A percentile compares a stretch with the other conserved stretches of the same genome.
These are phyloP conservation scores for Enhydra lutris DNA, from an alignment of 2,113 vertebrate genomes.

Conservation along the genomic window DNA sequence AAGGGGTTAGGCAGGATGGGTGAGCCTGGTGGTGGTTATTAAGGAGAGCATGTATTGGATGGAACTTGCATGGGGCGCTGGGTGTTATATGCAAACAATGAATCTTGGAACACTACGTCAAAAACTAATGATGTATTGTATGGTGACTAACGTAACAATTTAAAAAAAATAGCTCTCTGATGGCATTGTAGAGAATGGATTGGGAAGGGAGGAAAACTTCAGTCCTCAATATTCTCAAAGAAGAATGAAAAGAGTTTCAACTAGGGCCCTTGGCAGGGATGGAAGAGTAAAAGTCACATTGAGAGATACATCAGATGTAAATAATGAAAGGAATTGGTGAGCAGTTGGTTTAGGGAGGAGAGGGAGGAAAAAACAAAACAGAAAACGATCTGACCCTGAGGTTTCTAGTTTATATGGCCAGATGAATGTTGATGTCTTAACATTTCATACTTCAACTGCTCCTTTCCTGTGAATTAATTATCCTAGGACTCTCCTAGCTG, in stretches of 20 bases:
- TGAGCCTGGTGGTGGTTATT: no score
- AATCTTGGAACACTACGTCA: no score
- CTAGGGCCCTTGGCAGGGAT: neutral
- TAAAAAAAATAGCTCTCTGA: neutral
- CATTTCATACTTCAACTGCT: neutral
- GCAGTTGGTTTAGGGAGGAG: neutral
- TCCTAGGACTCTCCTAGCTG: neutral
- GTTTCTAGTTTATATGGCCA: neutral
- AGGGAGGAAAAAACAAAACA: neutral
- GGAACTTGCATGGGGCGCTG: no score
- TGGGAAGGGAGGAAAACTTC: neutral
- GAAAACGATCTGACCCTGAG: neutral
- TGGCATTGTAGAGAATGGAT: neutral
- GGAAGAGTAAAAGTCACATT: neutral
- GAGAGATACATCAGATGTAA: neutral
- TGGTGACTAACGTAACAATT: no score
- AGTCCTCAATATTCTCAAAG: neutral
- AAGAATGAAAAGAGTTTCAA: neutral
- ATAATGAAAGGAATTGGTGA: neutral
- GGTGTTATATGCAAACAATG: no score
- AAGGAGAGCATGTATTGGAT: no score
- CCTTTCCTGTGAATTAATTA: neutral
- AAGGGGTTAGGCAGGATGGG: no score
- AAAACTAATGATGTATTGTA: no score
- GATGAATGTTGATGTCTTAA: neutral